These are phyloP conservation scores for Sycophila texana DNA, from an alignment of 2,888 invertebrate genomes.

Conservation along the genomic window DNA sequence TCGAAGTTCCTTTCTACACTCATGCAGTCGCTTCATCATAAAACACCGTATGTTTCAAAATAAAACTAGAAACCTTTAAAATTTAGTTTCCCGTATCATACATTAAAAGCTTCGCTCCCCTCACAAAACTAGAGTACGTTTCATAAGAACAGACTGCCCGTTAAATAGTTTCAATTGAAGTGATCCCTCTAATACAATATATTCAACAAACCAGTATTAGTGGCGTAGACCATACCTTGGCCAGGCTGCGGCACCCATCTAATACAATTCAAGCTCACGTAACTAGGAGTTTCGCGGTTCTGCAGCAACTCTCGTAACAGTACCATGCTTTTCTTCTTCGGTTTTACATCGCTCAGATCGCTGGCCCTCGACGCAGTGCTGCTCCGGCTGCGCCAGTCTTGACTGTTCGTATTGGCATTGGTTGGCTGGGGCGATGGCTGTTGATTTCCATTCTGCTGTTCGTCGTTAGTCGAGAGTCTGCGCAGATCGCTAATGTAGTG, in stretches of 20 bases:
- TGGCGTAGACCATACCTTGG: conserved; percentile 90
- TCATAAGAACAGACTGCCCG: not conserved
- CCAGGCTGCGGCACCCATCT: conserved; percentile 90
- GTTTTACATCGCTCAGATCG: conserved; percentile 58
- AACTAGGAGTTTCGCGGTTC: conserved; percentile 79
- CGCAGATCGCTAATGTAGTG: conserved; percentile 29
- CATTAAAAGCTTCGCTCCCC: conserved; percentile 26
- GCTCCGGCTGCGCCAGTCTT: conserved; percentile 56
- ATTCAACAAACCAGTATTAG: conserved; percentile 88
- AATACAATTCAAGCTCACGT: conserved; percentile 88
- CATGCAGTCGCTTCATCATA: conserved; percentile 9
- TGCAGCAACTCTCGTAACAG: conserved; percentile 83
- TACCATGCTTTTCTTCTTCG: conserved; percentile 73
- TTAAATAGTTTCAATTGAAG: conserved; percentile 9
- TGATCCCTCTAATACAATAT: conserved; percentile 76
- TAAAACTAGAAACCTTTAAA: conserved; percentile 21
- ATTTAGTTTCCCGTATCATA: conserved; percentile 34
- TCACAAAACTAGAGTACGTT: conserved; percentile 3
- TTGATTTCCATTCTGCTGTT: conserved; percentile 57
- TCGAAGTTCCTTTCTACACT: conserved; percentile 22
- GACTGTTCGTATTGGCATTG: conserved; percentile 27
- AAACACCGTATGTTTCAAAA: conserved; percentile 7
- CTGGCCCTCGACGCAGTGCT: conserved; percentile 13
- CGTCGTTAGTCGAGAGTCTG: conserved; percentile 11
- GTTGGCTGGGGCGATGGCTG: conserved; percentile 58